Evolutionary conservation across 2,888 invertebrate species (phyloP).

Genomic region (Eupithecia abbreviata): DNA sequence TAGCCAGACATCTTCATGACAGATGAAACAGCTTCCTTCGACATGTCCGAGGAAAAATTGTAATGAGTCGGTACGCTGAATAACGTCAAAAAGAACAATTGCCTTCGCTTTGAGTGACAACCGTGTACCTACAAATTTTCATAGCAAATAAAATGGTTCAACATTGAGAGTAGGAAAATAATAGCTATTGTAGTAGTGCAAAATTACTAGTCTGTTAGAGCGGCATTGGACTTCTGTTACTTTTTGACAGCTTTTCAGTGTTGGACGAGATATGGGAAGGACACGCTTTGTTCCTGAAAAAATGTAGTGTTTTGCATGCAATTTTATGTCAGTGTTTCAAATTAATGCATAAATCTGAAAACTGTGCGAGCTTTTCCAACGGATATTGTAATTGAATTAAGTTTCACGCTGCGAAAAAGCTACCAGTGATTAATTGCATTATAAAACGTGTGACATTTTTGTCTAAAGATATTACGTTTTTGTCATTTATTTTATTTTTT

Average conservation of each 20-base stretch:
- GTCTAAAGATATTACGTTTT: background rate
- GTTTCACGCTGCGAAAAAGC: background rate
- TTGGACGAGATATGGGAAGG: slow-evolving; percentile 29
- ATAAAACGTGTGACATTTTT: background rate
- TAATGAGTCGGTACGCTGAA: slow-evolving; percentile 40
- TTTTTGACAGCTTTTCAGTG: slow-evolving; percentile 38
- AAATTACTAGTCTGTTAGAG: slow-evolving; percentile 48
- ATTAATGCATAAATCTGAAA: background rate
- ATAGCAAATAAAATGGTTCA: slow-evolving; percentile 52
- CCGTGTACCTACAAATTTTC: slow-evolving; percentile 59
- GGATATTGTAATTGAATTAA: background rate
- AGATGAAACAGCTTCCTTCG: slow-evolving; percentile 20
- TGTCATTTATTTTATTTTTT: background rate
- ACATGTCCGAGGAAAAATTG: slow-evolving; percentile 16
- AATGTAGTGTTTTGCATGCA: slow-evolving; percentile 16
- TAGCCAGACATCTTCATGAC: background rate
- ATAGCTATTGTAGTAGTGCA: slow-evolving; percentile 56
- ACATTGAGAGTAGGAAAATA: slow-evolving; percentile 47
- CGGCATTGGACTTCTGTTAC: slow-evolving; percentile 43
- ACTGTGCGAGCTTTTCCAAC: background rate
- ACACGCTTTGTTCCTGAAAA: slow-evolving; percentile 38
- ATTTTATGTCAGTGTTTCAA: background rate
- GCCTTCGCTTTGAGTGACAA: slow-evolving; percentile 63
- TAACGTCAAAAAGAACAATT: slow-evolving; percentile 54
- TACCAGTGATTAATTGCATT: background rate